Evolutionary conservation across 2,797 vertebrate species (phyloP).

Genomic region (Limnodromus scolopaceus): DNA sequence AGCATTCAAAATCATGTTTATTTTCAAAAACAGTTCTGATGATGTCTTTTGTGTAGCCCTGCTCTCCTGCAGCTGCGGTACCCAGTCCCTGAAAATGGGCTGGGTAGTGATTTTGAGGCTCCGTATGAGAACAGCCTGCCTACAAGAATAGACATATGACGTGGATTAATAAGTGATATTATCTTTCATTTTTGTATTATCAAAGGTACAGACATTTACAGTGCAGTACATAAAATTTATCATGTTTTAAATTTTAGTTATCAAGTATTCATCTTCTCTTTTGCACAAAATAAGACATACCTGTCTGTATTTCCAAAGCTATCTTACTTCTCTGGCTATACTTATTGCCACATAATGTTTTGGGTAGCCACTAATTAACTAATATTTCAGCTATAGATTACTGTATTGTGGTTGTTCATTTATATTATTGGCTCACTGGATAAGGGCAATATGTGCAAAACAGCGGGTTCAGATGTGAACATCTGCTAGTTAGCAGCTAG

Average conservation of each 20-base stretch:
- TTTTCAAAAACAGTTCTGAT: neutral
- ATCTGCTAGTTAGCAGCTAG: neutral
- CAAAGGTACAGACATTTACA: neutral
- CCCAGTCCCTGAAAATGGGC: neutral
- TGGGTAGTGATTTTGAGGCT: neutral
- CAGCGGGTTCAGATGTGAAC: neutral
- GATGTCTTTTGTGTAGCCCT: neutral
- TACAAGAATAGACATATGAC: neutral
- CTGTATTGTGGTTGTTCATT: neutral
- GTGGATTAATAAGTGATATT: neutral
- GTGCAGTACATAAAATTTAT: neutral
- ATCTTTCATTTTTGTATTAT: neutral
- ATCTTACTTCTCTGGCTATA: neutral
- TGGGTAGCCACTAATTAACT: neutral
- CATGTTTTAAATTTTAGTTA: neutral
- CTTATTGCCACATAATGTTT: neutral
- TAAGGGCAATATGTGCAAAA: neutral
- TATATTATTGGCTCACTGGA: neutral
- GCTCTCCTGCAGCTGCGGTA: neutral
- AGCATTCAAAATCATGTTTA: neutral
- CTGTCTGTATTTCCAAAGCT: neutral
- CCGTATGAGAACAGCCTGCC: rapidly evolving
- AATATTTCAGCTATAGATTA: neutral
- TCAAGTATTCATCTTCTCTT: neutral
- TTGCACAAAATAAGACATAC: neutral